Percentiles rank a stretch among this genome's conserved stretches.
Conservation (phyloP, 1,140 invertebrate species). For the Leptoteleia sp. region DNA sequence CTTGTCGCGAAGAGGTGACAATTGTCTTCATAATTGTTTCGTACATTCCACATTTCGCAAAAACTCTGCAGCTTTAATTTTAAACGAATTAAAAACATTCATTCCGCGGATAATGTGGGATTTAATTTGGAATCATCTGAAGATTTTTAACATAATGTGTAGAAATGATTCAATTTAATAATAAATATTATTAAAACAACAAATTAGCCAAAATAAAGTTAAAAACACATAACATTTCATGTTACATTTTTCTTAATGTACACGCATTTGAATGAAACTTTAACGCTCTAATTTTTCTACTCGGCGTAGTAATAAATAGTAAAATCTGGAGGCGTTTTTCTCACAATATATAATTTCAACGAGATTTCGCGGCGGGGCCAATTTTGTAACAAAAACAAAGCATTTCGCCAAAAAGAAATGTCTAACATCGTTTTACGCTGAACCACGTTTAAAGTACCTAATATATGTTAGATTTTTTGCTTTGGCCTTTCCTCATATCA, state of each 20-base stretch:
- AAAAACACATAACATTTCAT: too few relatives aligned
- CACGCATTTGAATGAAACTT: too few relatives aligned
- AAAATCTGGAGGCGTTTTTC: not conserved
- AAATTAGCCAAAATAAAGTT: too few relatives aligned
- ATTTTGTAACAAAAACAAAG: slow-evolving; percentile 9
- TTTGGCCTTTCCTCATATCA: slow-evolving; percentile 22
- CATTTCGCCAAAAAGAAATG: slow-evolving; percentile 1
- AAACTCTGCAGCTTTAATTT: slow-evolving; percentile 1
- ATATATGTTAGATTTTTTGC: slow-evolving; percentile 15
- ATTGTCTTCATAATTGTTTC: slow-evolving; percentile 9
- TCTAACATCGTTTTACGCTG: not conserved
- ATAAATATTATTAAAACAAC: too few relatives aligned
- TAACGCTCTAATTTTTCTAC: not conserved
- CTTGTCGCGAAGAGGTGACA: slow-evolving; percentile 19
- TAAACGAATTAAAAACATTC: slow-evolving; percentile 4
- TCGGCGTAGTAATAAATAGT: slow-evolving; percentile 6
- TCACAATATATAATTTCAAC: not conserved
- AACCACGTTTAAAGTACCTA: slow-evolving; percentile 2
- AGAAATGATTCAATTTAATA: too few relatives aligned
- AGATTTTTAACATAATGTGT: too few relatives aligned
- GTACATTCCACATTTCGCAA: slow-evolving; percentile 4
- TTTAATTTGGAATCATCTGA: too few relatives aligned
- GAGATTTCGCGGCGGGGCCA: not conserved
- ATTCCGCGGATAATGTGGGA: not conserved
- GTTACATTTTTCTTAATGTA: too few relatives aligned